Evolutionary conservation across 2,888 invertebrate genomes (phyloP).

Genomic region (Pandemis cinnamomeana): DNA sequence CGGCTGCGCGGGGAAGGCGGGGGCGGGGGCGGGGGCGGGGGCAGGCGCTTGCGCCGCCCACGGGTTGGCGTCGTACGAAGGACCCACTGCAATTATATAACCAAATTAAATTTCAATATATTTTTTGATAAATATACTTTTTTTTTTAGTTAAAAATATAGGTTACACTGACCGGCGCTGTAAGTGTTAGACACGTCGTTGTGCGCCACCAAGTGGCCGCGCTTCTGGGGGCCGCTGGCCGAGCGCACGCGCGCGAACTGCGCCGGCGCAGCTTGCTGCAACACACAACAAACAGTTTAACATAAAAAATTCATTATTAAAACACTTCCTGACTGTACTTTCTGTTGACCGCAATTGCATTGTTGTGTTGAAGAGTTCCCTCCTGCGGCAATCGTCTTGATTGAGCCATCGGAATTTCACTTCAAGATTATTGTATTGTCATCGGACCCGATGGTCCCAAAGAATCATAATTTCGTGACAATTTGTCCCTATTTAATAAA

Average conservation of each 20-base stretch:
- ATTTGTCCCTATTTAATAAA: no score
- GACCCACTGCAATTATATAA: constrained; percentile 13
- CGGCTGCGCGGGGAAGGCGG: constrained; percentile 61
- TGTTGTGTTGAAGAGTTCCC: no score
- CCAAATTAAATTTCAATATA: neutral
- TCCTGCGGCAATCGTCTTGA: no score
- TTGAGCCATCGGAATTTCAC: no score
- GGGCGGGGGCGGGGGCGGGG: constrained; percentile 57
- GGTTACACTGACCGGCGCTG: constrained; percentile 47
- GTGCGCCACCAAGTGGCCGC: constrained; percentile 52
- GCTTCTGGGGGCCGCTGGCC: constrained; percentile 54
- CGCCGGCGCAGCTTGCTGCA: constrained; percentile 49
- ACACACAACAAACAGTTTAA: neutral
- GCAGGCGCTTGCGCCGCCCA: constrained; percentile 51
- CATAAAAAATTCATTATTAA: no score
- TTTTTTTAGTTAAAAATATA: neutral
- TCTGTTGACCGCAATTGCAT: no score
- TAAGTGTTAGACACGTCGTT: constrained; percentile 51
- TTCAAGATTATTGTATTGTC: no score
- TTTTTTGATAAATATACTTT: no score
- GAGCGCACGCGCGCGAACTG: constrained; percentile 59
- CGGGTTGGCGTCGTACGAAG: constrained; percentile 19
- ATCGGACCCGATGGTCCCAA: no score
- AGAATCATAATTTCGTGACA: no score
- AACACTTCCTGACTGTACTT: no score